Base-by-base conservation (phyloP, 1,140 invertebrate species). In the Drosophila pseudoananassae region DNA sequence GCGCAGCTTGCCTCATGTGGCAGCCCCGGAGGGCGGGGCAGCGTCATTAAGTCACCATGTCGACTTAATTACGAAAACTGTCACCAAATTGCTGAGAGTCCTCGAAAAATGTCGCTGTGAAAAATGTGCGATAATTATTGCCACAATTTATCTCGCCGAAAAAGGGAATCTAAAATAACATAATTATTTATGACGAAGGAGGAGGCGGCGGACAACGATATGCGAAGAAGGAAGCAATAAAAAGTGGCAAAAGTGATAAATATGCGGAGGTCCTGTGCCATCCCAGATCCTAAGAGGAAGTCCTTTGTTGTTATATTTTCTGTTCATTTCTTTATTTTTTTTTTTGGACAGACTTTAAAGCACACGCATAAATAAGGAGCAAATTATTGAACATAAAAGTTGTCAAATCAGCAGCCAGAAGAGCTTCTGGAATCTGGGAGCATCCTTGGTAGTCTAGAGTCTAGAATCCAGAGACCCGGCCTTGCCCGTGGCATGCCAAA, bases 81-180 rank as follows among this genome's bases (percentile, higher is more conserved):
- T 84, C 80, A 72, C 49, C 60, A 59, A 60, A 70, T 64, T 72
- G 70, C 77, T 25, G 43, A 65, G 58, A 54, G 68, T 56, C 68
- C 47, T 69, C 87, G 81, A 85, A 87, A 87, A 85, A 87, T 87
- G 80, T 46, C 59, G 73, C 63, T 58, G 60, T 85, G 82, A 82
- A 87, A 85, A 85, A 87, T 85, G 81, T 71, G 53, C 54, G 64
- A 85, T 85, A 85, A 85, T 87, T 85, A 85, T 85, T 81, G 82
- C 78, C 76, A 71, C 80, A 79, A 76, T 83, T 83, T 83, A 75
- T 75, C 71, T 63, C 51, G 20, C 29, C 51, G 49, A 33, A 60
- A 20, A 49, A 53, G 51, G 53, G 53, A 49, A 76, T 84, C 80
- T 83, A 79, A 85, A 81, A 85, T 78, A 87, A 88, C 83, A 88